phyloP scores from a whole-genome alignment of 2,797 vertebrate species.

The Mormyrops boulengeri region DNA sequence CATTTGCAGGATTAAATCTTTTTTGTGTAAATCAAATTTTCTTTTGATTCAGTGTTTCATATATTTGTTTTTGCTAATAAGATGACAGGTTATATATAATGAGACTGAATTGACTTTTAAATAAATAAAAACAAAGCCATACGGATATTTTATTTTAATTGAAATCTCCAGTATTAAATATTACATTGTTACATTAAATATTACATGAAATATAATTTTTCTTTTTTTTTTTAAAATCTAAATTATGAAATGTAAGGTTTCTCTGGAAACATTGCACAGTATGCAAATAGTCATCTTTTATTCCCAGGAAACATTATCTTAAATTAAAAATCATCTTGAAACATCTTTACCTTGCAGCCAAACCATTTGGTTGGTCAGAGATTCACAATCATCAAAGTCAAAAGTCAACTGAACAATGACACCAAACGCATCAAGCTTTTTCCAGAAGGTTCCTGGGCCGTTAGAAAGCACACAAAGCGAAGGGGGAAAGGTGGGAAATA shows the following conservation, averaged over 20 bases:
- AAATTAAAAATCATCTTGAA: not conserved
- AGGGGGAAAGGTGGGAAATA: slow-evolving; percentile 6
- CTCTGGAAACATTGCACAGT: not conserved
- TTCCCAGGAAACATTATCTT: not conserved
- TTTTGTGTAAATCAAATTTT: not conserved
- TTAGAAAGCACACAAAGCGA: slow-evolving; percentile 21
- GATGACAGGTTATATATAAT: not conserved
- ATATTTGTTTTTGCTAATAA: not conserved
- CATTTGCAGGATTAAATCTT: not conserved
- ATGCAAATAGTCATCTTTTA: not conserved
- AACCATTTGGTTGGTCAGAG: not conserved
- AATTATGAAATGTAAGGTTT: not conserved
- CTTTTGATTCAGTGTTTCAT: not conserved
- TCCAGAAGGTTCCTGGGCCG: slow-evolving; percentile 35
- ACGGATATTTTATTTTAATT: not conserved
- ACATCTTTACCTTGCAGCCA: not conserved
- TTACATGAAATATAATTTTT: not conserved
- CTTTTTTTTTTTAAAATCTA: not conserved
- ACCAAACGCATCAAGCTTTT: slow-evolving; percentile 46
- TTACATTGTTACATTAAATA: not conserved
- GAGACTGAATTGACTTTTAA: not conserved
- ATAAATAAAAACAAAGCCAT: not conserved
- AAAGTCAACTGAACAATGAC: slow-evolving; percentile 3
- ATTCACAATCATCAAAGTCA: slow-evolving; percentile 7
- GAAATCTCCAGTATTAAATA: not conserved